These are phyloP conservation scores for Probaryconus sp. DNA, from an alignment of 1,140 invertebrate genomes.

Conservation along the genomic window DNA sequence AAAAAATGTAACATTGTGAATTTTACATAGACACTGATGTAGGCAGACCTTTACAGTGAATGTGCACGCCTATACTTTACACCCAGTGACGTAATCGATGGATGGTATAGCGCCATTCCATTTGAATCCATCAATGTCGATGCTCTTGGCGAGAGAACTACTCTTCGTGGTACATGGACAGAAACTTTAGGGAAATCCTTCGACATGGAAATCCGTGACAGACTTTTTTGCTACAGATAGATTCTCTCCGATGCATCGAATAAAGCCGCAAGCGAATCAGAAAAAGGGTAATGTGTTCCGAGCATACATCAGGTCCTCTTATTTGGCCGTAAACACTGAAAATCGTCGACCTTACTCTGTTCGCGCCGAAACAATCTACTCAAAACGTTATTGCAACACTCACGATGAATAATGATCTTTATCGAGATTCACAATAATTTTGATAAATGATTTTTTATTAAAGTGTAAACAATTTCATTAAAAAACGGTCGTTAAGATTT, in stretches of 20 bases:
- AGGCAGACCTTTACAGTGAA: conserved; percentile 18
- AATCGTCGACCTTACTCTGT: no score
- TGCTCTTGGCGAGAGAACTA: conserved; percentile 56
- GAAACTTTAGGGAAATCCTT: conserved; percentile 58
- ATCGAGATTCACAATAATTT: no score
- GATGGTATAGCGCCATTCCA: conserved; percentile 52
- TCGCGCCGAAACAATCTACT: no score
- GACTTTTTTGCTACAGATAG: conserved; percentile 45
- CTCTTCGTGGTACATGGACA: conserved; percentile 57
- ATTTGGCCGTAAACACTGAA: conserved; percentile 10
- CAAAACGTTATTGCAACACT: no score
- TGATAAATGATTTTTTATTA: no score
- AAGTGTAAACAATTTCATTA: no score
- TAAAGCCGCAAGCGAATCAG: conserved; percentile 25
- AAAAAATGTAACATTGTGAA: conserved; percentile 37
- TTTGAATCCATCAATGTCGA: conserved; percentile 62
- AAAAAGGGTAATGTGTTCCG: conserved; percentile 20
- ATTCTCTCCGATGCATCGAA: conserved; percentile 32
- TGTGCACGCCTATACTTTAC: conserved; percentile 31
- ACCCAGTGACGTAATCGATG: conserved; percentile 51
- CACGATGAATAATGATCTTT: no score
- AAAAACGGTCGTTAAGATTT: no score
- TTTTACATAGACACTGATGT: conserved; percentile 37
- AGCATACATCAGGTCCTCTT: conserved; percentile 2
- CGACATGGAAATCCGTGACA: conserved; percentile 48